Percentiles rank a stretch among this genome's conserved stretches.
Evolutionary conservation across 2,888 invertebrate species (phyloP).

Genomic region (Lysandra bellargus): DNA sequence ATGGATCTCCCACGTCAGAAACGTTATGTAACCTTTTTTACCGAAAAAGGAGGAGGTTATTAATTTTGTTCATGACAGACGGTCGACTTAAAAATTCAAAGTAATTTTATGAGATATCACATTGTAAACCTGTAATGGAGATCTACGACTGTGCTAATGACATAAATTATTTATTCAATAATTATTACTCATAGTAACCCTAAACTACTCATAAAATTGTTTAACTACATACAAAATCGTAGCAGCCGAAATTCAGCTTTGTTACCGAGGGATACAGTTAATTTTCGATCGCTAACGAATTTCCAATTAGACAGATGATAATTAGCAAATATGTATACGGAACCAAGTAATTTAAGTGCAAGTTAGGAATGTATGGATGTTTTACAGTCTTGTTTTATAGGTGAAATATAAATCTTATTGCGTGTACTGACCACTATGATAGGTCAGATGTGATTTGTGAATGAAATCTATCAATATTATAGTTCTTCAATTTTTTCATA

Average conservation of each 20-base stretch:
- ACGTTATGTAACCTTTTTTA: too few relatives aligned
- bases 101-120: background rate
- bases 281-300: background rate
- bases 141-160: background rate
- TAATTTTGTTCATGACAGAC: too few relatives aligned
- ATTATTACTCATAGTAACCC: slow-evolving; percentile 14
- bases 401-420: slow-evolving; percentile 13
- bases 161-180: slow-evolving; percentile 19
- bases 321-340: slow-evolving; percentile 45
- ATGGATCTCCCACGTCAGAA: too few relatives aligned
- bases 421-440: background rate
- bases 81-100: background rate
- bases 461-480: too few relatives aligned
- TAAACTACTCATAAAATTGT: slow-evolving; percentile 24
- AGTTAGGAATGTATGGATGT: slow-evolving; percentile 8
- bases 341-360: slow-evolving; percentile 43
- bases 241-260: background rate
- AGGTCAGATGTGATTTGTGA: too few relatives aligned
- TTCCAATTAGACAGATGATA: slow-evolving; percentile 41
- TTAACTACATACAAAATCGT: background rate
- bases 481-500: too few relatives aligned
- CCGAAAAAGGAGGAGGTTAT: too few relatives aligned
- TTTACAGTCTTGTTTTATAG: slow-evolving; percentile 6
- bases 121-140: background rate
- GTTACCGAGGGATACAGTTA: background rate